A percentile compares a stretch with the other conserved stretches of the same genome.
Evolutionary conservation across 1,140 invertebrate species (phyloP).

Genomic region (Drosophila melanica): DNA sequence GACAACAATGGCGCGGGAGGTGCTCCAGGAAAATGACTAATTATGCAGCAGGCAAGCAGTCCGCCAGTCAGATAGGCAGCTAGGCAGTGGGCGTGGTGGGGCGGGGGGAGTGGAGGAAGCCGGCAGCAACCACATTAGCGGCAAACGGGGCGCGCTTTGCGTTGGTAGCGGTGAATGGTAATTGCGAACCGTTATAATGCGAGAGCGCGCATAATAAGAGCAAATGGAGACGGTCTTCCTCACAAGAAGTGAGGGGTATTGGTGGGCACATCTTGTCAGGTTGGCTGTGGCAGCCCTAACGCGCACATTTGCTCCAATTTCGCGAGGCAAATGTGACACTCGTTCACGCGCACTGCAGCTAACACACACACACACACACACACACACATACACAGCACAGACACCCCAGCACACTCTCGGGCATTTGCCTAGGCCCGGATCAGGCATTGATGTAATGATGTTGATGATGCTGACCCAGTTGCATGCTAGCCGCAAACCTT

Average conservation of each 20-base stretch:
- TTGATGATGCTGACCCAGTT: conserved; percentile 60
- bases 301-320: conserved; percentile 76
- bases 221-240: conserved; percentile 34
- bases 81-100: not conserved
- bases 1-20: conserved; percentile 50
- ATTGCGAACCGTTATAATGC: conserved; percentile 78
- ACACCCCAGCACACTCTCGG: not conserved
- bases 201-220: conserved; percentile 76
- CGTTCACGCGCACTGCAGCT: conserved; percentile 17
- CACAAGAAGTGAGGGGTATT: not conserved
- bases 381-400: not conserved
- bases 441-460: conserved; percentile 37
- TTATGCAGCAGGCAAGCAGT: conserved; percentile 50
- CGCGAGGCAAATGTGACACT: conserved; percentile 71
- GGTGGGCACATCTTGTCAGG: conserved; percentile 1
- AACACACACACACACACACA: conserved; percentile 6
- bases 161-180: conserved; percentile 80
- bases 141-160: conserved; percentile 53
- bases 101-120: not conserved
- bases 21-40: conserved; percentile 74
- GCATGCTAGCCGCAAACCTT: conserved; percentile 45
- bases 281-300: conserved; percentile 47
- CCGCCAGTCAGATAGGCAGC: conserved; percentile 11
- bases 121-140: conserved; percentile 63
- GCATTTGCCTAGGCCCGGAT: conserved; percentile 16